Evolutionary conservation across 2,797 vertebrate genomes (phyloP).

Genomic region (Denticeps clupeoides): DNA sequence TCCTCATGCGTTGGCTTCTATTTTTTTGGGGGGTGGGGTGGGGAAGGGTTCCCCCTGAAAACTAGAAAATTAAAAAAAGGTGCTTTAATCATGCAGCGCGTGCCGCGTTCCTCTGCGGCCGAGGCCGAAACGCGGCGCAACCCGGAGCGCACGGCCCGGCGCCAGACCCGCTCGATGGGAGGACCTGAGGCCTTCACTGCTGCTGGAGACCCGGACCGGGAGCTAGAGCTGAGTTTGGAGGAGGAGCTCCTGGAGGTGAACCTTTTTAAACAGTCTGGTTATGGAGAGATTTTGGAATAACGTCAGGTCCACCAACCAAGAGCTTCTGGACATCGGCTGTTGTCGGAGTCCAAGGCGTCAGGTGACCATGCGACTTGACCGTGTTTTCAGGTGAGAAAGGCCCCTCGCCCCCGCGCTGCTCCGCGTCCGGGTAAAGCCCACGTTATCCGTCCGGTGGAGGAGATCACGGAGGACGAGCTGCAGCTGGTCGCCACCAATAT

Average conservation of each 20-base stretch:
- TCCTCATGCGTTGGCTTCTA: too few species aligned
- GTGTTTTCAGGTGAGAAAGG: slow-evolving; percentile 42
- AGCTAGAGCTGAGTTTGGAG: slow-evolving; percentile 49
- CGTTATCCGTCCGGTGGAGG: slow-evolving; percentile 47
- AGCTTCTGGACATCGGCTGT: too few species aligned
- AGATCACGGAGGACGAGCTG: slow-evolving; percentile 60
- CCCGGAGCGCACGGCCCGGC: slow-evolving; percentile 46
- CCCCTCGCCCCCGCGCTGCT: slow-evolving; percentile 26
- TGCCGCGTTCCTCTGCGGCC: slow-evolving; percentile 20
- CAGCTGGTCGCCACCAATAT: slow-evolving; percentile 53
- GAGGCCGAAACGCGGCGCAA: slow-evolving; percentile 41
- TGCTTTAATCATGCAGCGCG: slow-evolving; percentile 37
- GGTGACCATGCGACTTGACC: too few species aligned
- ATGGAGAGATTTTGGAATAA: too few species aligned
- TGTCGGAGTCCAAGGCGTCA: too few species aligned
- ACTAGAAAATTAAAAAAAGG: too few species aligned
- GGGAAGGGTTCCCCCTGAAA: too few species aligned
- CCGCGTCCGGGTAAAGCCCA: slow-evolving; percentile 46
- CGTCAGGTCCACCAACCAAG: too few species aligned
- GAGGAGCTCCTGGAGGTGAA: slow-evolving; percentile 57
- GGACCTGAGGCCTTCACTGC: background rate
- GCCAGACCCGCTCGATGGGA: slow-evolving; percentile 59
- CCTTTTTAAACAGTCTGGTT: too few species aligned
- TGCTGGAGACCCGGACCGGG: slow-evolving; percentile 19
- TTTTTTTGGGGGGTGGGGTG: too few species aligned